Evolutionary conservation across 1,140 invertebrate species (phyloP).

Genomic region (Acromyrmex charruanus): DNA sequence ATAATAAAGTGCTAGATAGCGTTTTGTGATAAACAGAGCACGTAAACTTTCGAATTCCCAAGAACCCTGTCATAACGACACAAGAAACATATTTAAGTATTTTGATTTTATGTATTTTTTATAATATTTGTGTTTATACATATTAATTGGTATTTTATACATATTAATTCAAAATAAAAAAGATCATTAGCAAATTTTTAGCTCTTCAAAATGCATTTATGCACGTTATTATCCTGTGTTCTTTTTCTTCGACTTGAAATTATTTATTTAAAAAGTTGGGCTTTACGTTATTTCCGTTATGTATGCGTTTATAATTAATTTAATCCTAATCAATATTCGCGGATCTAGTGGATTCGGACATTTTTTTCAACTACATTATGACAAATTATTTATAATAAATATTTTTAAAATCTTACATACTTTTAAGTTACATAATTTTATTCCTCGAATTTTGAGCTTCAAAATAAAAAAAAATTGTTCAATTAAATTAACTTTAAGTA

Average conservation of each 20-base stretch:
- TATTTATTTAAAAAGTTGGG: neutral
- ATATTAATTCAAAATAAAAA: slow-evolving; percentile 4
- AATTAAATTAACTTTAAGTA: too few species aligned
- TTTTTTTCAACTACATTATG: too few species aligned
- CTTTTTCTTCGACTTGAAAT: neutral
- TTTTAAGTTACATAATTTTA: too few species aligned
- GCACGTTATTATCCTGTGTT: neutral
- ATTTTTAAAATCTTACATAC: too few species aligned
- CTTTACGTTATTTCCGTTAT: neutral
- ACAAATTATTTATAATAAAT: too few species aligned
- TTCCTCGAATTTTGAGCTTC: too few species aligned
- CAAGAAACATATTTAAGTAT: too few species aligned
- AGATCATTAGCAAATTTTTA: neutral
- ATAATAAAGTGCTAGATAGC: neutral
- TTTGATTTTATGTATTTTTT: neutral
- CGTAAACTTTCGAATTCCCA: too few species aligned
- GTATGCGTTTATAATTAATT: neutral
- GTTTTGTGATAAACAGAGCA: neutral
- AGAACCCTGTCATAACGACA: neutral
- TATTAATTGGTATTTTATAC: too few species aligned
- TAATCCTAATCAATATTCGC: neutral
- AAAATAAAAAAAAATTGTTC: too few species aligned
- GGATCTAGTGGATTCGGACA: too few species aligned
- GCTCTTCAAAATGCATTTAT: neutral
- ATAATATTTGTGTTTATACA: neutral